Percentiles rank a stretch among this genome's conserved stretches.
Conservation (phyloP, 2,888 invertebrate genomes). For the Sesia bembeciformis region DNA sequence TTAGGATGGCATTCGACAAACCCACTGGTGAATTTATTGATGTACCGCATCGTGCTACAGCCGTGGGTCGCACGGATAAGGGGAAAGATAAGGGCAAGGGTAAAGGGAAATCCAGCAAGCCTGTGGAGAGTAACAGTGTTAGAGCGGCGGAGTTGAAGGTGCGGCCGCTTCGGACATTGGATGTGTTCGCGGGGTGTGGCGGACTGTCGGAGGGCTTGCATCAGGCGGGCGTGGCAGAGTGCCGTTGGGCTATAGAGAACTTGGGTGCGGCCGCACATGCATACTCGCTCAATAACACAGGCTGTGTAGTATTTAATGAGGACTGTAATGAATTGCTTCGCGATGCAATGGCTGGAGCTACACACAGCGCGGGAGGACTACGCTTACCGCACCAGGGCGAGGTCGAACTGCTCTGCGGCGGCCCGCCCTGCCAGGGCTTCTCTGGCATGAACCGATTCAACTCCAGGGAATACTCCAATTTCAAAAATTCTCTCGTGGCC, state of each 20-base stretch:
- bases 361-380: constrained; percentile 62
- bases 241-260: constrained; percentile 88
- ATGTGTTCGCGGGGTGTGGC: constrained; percentile 91
- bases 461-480: constrained; percentile 86
- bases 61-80: constrained; percentile 75
- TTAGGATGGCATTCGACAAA: constrained; percentile 78
- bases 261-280: constrained; percentile 85
- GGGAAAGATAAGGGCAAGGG: constrained; percentile 80
- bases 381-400: constrained; percentile 83
- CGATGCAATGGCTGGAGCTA: constrained; percentile 77
- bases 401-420: constrained; percentile 88
- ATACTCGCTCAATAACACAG: constrained; percentile 83
- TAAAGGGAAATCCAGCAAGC: constrained; percentile 76
- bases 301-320: constrained; percentile 83
- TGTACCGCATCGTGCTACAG: constrained; percentile 74
- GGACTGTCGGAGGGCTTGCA: constrained; percentile 85
- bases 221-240: constrained; percentile 79
- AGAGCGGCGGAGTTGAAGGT: constrained; percentile 34
- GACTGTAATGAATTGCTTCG: constrained; percentile 85
- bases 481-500: constrained; percentile 89
- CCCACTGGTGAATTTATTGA: constrained; percentile 71
- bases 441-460: constrained; percentile 93
- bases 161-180: constrained; percentile 78
- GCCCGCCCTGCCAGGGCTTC: constrained; percentile 93
- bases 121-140: constrained; percentile 21